Evolutionary conservation across 2,888 invertebrate genomes (phyloP).

Genomic region (Isoperla grammatica): DNA sequence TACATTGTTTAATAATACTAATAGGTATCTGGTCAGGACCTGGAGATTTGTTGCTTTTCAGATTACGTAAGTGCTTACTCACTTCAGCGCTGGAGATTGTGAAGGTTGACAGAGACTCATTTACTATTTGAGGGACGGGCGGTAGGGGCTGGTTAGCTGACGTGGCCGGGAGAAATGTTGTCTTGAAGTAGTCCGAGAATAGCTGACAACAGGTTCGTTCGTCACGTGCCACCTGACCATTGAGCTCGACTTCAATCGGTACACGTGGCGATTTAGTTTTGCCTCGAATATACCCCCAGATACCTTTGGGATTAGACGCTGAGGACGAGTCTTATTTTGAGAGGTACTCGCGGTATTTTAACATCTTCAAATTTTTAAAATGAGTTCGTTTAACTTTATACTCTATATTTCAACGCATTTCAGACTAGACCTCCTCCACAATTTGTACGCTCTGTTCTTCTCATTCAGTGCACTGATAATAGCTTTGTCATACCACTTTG

Average conservation of each 20-base stretch:
- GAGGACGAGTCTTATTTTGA: not conserved
- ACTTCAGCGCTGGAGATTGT: not conserved
- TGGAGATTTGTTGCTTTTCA: not conserved
- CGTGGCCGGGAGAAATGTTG: not conserved
- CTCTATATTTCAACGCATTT: not conserved
- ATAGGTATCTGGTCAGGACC: slow-evolving; percentile 4
- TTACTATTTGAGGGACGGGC: not conserved
- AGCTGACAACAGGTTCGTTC: not conserved
- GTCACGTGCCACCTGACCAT: not conserved
- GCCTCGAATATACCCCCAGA: not conserved
- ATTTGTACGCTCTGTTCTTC: not conserved
- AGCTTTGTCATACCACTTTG: too few relatives aligned
- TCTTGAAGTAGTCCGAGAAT: not conserved
- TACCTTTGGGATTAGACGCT: not conserved
- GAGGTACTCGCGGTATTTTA: not conserved
- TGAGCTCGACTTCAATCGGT: not conserved
- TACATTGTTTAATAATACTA: not conserved
- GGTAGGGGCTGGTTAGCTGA: not conserved
- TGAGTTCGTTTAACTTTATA: not conserved
- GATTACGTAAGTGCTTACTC: not conserved
- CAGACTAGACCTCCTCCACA: not conserved
- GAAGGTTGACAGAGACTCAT: not conserved
- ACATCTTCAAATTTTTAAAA: not conserved
- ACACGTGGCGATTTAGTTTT: not conserved
- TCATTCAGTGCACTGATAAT: not conserved